These are phyloP conservation scores for Cryptosula pallasiana DNA, from an alignment of 2,888 invertebrate genomes.

Conservation along the genomic window DNA sequence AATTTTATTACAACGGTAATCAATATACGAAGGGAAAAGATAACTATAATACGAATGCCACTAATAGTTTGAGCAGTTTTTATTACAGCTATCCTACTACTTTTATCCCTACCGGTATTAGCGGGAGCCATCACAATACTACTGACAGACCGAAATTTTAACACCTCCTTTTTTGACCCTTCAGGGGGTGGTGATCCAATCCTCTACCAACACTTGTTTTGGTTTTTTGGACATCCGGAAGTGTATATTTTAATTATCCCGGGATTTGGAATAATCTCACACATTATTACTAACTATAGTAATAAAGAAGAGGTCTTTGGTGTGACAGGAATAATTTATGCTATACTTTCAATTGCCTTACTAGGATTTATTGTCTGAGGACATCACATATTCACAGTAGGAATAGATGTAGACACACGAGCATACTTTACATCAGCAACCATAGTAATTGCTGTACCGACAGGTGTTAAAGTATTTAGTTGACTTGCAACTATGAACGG, in stretches of 20 bases:
- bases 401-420: slow-evolving; percentile 76
- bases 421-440: slow-evolving; percentile 79
- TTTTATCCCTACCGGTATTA: slow-evolving; percentile 69
- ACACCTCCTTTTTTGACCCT: slow-evolving; percentile 76
- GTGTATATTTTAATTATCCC: slow-evolving; percentile 81
- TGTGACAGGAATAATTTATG: slow-evolving; percentile 71
- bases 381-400: slow-evolving; percentile 79
- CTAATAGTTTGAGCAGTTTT: slow-evolving; percentile 71
- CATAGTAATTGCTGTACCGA: slow-evolving; percentile 80
- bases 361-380: slow-evolving; percentile 79
- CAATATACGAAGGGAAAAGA: slow-evolving; percentile 64
- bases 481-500: slow-evolving; percentile 55
- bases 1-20: slow-evolving; percentile 74
- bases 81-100: slow-evolving; percentile 63
- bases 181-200: slow-evolving; percentile 75
- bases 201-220: slow-evolving; percentile 76
- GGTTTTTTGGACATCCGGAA: slow-evolving; percentile 83
- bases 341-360: slow-evolving; percentile 75
- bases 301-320: slow-evolving; percentile 71
- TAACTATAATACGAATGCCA: slow-evolving; percentile 64
- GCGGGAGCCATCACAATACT: slow-evolving; percentile 76
- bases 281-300: slow-evolving; percentile 63
- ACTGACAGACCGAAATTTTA: slow-evolving; percentile 72
- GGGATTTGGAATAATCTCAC: slow-evolving; percentile 75
- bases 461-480: slow-evolving; percentile 77